Evolutionary conservation across 2,797 vertebrate genomes (phyloP).

Genomic region (Tapera naevia): DNA sequence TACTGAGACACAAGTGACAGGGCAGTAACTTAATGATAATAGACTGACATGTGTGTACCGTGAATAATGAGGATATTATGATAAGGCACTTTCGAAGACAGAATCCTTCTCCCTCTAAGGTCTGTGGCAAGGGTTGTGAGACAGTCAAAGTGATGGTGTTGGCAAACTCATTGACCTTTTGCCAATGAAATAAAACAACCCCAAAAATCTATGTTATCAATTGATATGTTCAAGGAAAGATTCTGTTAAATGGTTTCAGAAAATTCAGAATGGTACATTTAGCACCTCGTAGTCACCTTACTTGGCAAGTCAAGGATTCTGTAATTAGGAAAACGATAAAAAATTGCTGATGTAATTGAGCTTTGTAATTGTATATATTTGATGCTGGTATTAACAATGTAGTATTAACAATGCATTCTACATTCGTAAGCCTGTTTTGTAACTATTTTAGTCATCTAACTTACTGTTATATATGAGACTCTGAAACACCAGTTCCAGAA

Average conservation of each 20-base stretch:
- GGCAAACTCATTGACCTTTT: background rate
- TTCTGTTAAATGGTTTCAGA: background rate
- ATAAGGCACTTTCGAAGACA: background rate
- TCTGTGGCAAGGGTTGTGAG: background rate
- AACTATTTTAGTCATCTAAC: background rate
- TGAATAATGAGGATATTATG: background rate
- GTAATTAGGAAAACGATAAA: background rate
- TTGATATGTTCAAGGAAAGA: background rate
- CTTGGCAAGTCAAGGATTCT: background rate
- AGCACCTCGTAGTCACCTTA: background rate
- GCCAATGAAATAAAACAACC: background rate
- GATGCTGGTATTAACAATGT: background rate
- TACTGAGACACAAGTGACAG: background rate
- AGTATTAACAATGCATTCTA: too few species aligned
- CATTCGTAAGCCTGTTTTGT: background rate
- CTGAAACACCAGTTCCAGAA: background rate
- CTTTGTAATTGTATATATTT: background rate
- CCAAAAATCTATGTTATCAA: background rate
- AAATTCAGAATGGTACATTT: background rate
- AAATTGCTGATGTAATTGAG: background rate
- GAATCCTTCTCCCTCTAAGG: background rate
- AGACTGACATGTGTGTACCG: background rate
- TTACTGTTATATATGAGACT: background rate
- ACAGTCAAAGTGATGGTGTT: background rate
- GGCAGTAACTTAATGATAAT: background rate